These are phyloP conservation scores for Salvelinus alpinus DNA, from an alignment of 2,113 vertebrate species.

Conservation along the genomic window DNA sequence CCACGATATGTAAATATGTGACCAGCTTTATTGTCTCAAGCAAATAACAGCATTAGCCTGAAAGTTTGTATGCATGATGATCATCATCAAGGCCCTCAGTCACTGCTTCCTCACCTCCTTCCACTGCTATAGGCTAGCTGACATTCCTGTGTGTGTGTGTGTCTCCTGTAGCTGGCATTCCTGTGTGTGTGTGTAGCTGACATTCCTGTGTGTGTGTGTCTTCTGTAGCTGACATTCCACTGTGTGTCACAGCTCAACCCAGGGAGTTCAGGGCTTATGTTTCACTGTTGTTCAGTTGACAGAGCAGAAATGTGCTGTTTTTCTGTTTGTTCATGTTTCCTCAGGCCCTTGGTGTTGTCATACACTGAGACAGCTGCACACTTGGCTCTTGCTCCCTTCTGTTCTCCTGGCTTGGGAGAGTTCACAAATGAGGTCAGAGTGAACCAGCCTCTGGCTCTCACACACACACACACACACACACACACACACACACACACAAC, in stretches of 20 bases:
- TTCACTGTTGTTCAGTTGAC: constrained; percentile 15
- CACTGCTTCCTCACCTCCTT: not conserved
- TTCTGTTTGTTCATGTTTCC: constrained; percentile 20
- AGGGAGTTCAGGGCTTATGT: not conserved
- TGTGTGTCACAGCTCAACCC: not conserved
- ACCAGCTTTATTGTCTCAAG: constrained; percentile 49
- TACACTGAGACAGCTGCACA: constrained; percentile 7
- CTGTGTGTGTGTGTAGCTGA: not conserved
- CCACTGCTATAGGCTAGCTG: not conserved
- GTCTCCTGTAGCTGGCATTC: not conserved
- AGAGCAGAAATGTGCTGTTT: not conserved
- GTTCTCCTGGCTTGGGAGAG: constrained; percentile 17
- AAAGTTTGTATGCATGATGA: constrained; percentile 40
- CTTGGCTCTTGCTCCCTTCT: constrained; percentile 12
- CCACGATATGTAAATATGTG: constrained; percentile 61
- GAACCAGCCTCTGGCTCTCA: constrained; percentile 6
- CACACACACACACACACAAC: not conserved
- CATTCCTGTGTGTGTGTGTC: not conserved
- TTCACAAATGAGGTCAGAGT: constrained; percentile 37
- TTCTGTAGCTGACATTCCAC: not conserved
- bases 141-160: not conserved
- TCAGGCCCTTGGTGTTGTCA: not conserved
- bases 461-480: constrained; percentile 18
- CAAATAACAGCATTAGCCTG: constrained; percentile 34
- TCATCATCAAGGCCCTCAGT: constrained; percentile 14